A percentile compares a stretch with the other conserved stretches of the same genome.
phyloP scores from a whole-genome alignment of 2,888 invertebrate species.

The Mythimna albipuncta region DNA sequence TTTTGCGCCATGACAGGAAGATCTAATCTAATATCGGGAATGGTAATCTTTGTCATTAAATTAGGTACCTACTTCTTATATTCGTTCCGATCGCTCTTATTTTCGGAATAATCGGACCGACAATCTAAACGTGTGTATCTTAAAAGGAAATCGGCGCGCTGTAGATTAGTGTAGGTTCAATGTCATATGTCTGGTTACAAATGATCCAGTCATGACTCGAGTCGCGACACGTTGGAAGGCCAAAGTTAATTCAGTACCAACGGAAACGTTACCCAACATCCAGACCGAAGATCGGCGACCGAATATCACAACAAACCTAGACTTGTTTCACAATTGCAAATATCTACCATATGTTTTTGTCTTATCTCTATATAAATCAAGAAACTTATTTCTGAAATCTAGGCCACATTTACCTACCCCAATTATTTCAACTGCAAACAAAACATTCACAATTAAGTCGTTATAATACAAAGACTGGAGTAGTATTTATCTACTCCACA shows the following conservation, averaged over 20 bases:
- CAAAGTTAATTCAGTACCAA: constrained; percentile 78
- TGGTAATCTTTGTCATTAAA: constrained; percentile 20
- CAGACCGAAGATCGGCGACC: constrained; percentile 77
- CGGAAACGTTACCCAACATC: constrained; percentile 75
- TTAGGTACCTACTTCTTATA: constrained; percentile 18
- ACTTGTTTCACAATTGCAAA: constrained; percentile 18
- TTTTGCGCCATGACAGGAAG: constrained; percentile 6
- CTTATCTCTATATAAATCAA: constrained; percentile 37
- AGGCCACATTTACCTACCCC: constrained; percentile 37
- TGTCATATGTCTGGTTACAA: constrained; percentile 22
- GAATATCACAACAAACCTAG: constrained; percentile 67
- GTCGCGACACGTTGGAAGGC: constrained; percentile 72
- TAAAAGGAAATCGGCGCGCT: constrained; percentile 23
- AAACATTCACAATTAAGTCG: constrained; percentile 21
- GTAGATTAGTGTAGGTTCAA: constrained; percentile 19
- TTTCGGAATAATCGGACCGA: constrained; percentile 29
- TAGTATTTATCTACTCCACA: neutral
- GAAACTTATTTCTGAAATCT: constrained; percentile 34
- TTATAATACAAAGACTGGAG: neutral
- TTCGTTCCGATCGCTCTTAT: constrained; percentile 38
- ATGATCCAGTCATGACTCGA: constrained; percentile 38
- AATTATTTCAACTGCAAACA: constrained; percentile 39
- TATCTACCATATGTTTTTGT: constrained; percentile 15
- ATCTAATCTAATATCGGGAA: constrained; percentile 1
- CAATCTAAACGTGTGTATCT: constrained; percentile 38